Evolutionary conservation across 2,113 vertebrate genomes (phyloP).

Genomic region (Microtus richardsoni): DNA sequence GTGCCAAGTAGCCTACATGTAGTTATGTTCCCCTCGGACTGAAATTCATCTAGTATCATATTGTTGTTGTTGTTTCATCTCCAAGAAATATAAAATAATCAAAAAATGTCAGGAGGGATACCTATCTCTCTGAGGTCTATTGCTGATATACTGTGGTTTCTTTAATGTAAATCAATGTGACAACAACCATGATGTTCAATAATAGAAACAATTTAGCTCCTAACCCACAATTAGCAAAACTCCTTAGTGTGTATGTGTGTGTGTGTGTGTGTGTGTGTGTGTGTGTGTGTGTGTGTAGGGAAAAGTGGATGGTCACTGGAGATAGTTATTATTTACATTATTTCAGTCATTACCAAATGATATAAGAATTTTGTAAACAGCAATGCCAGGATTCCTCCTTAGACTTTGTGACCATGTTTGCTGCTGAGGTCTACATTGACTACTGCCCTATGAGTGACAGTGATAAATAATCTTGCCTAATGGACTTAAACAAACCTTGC

Average conservation of each 20-base stretch:
- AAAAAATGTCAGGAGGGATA: rapidly evolving
- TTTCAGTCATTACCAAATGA: neutral
- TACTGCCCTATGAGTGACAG: neutral
- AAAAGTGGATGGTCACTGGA: neutral
- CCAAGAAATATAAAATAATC: neutral
- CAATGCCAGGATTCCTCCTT: neutral
- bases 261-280: neutral
- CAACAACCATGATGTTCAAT: neutral
- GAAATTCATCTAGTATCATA: no score
- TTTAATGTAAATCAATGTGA: neutral
- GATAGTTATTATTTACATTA: neutral
- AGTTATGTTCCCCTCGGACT: neutral
- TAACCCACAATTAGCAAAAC: neutral
- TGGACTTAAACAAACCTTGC: neutral
- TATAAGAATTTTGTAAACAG: neutral
- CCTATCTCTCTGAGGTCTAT: neutral
- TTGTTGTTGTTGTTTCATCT: no score
- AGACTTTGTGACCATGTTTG: neutral
- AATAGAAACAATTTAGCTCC: neutral
- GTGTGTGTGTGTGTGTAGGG: neutral
- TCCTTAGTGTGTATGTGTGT: neutral
- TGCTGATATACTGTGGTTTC: neutral
- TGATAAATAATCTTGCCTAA: neutral
- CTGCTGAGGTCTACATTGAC: neutral
- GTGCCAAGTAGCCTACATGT: neutral